Conservation (phyloP, 2,797 vertebrate genomes). For the Tympanoctomys barrerae region DNA sequence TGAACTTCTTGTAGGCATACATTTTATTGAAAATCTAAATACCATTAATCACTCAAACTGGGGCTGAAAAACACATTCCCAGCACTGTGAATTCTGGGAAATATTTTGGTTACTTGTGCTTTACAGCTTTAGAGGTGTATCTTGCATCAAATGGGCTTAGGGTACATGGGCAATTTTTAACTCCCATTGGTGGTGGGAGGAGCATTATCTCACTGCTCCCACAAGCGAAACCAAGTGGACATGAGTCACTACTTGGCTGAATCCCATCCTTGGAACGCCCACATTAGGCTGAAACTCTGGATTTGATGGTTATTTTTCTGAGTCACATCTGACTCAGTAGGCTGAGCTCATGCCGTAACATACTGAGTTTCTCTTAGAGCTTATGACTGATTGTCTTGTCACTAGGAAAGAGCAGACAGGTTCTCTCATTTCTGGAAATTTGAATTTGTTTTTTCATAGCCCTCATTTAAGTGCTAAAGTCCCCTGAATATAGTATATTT, state of each 20-base stretch:
- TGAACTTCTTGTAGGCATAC: not conserved
- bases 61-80: not conserved
- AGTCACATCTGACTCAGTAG: slow-evolving; percentile 41
- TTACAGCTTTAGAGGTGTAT: slow-evolving; percentile 50
- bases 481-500: not conserved
- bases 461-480: not conserved
- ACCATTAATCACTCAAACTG: not conserved
- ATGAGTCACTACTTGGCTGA: slow-evolving; percentile 66
- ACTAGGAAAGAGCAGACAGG: not conserved
- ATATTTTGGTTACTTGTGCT: not conserved
- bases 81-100: not conserved
- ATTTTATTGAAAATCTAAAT: slow-evolving; percentile 23
- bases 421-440: not conserved
- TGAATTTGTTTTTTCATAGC: slow-evolving; percentile 18
- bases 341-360: not conserved
- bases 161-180: not conserved
- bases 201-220: slow-evolving; percentile 44
- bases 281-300: slow-evolving; percentile 57
- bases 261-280: slow-evolving; percentile 4
- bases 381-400: not conserved
- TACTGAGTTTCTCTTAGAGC: not conserved
- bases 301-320: slow-evolving; percentile 25
- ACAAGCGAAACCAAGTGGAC: slow-evolving; percentile 58
- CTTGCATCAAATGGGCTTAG: not conserved
- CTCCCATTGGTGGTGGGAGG: not conserved